phyloP scores from a whole-genome alignment of 2,797 vertebrate genomes.

The Dendrocincla fuliginosa region DNA sequence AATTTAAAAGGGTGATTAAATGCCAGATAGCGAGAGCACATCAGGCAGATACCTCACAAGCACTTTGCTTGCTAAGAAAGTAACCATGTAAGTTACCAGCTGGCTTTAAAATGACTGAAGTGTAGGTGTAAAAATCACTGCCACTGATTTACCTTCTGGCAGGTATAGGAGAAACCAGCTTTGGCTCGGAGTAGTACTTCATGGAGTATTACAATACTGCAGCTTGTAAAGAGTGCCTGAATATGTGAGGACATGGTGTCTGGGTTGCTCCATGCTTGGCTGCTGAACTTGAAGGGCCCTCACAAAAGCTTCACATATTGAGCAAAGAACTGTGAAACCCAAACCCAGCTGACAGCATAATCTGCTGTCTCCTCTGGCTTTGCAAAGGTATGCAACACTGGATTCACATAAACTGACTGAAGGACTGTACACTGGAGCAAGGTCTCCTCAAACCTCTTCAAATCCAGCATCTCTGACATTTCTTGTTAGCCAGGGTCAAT shows the following conservation, averaged over 20 bases:
- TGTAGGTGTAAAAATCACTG: slow-evolving; percentile 8
- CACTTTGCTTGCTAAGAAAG: background rate
- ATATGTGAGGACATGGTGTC: background rate
- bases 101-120: background rate
- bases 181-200: background rate
- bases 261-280: background rate
- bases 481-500: background rate
- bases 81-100: background rate
- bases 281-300: slow-evolving; percentile 1
- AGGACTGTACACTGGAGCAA: background rate
- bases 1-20: slow-evolving; percentile 29
- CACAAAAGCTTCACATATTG: background rate
- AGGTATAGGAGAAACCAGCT: slow-evolving; percentile 30
- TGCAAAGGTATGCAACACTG: background rate
- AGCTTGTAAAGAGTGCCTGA: background rate
- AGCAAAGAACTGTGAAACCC: background rate
- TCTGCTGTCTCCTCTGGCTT: background rate
- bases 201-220: background rate
- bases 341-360: background rate
- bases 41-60: background rate
- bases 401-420: background rate
- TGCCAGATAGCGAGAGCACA: background rate
- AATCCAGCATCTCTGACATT: background rate
- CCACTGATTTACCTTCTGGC: slow-evolving; percentile 27
- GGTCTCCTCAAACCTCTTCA: background rate